Conservation (phyloP, 2,888 invertebrate species). For the Metalampra italica region DNA sequence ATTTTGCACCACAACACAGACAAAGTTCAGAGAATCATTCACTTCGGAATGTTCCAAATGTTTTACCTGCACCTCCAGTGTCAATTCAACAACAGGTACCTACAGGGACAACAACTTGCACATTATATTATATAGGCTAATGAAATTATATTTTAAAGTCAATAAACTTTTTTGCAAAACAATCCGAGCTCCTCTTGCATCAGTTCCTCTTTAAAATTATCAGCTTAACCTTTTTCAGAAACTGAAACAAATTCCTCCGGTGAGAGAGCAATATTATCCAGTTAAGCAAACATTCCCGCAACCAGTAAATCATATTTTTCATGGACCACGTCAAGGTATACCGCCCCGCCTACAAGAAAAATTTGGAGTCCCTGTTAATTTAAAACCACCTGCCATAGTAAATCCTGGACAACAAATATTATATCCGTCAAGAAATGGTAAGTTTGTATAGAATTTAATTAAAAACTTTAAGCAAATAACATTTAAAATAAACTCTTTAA, state of each 20-base stretch:
- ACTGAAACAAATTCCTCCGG: background rate
- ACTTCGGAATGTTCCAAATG: background rate
- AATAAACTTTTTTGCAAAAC: no score
- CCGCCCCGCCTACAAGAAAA: no score
- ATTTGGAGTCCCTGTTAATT: no score
- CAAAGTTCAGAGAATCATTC: conserved; percentile 9
- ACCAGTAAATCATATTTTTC: no score
- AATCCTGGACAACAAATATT: no score
- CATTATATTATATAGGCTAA: background rate
- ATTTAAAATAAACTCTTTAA: background rate
- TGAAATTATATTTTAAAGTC: background rate
- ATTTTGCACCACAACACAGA: conserved; percentile 1
- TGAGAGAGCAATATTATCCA: background rate
- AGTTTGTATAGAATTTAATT: no score
- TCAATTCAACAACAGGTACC: background rate
- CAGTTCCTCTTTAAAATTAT: background rate
- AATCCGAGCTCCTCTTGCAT: background rate
- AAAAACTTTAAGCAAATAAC: no score
- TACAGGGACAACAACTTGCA: background rate
- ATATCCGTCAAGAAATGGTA: no score
- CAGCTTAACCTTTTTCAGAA: background rate
- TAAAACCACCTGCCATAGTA: no score
- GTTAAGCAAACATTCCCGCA: background rate
- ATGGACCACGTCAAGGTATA: no score
- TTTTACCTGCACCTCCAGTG: background rate